Base-by-base conservation (phyloP, 2,797 vertebrate species). In the Rhodeus uyekii region DNA sequence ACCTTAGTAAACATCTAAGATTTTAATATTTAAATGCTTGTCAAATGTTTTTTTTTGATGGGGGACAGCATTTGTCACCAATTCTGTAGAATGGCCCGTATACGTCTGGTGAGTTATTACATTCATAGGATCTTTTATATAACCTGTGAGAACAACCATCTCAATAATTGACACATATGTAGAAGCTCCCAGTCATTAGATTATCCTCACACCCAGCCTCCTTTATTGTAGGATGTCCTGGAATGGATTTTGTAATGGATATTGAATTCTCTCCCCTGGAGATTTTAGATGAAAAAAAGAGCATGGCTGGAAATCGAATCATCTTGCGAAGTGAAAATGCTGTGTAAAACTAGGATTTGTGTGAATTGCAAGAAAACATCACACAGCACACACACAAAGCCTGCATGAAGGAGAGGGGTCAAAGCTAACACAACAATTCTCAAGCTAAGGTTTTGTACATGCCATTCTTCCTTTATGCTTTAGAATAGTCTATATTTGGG, bases 231-330 rank as follows among this genome's bases (percentile, higher is more conserved):
- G 85, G 87, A 89, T 85, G 86, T 88, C 79, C 87, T 91, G 83
- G 82, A 90, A 90, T 89, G 69, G 82, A 84, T 90, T 88, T 29
- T 85, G 80, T 89, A 90, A 93, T 89, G 84, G 85, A 92, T 91
- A 92, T 92, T 91, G 90, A 91, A 89, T 91, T 90, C 84, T 86
- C 85, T 88, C 87, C 90, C 89, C 86, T 83, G 87, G 88, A 92
- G 89, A 90, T 89, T 91, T 89, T 82, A 92, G 88, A 92, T 92
- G 91, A 90, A 90, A 82, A 71, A 84, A 90, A 76, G 46, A 77
- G 85, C 85, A 78, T 86, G 84, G 90, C 87, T 90, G 89, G 88
- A 91, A 90, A 91, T 90, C 85, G 1, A 89, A 88, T 86, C 88
- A 87, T 86, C 90, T 88, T 90, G 91, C 84, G 89, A 83, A 71